phyloP scores from a whole-genome alignment of 2,797 vertebrate genomes.

The Alca torda region DNA sequence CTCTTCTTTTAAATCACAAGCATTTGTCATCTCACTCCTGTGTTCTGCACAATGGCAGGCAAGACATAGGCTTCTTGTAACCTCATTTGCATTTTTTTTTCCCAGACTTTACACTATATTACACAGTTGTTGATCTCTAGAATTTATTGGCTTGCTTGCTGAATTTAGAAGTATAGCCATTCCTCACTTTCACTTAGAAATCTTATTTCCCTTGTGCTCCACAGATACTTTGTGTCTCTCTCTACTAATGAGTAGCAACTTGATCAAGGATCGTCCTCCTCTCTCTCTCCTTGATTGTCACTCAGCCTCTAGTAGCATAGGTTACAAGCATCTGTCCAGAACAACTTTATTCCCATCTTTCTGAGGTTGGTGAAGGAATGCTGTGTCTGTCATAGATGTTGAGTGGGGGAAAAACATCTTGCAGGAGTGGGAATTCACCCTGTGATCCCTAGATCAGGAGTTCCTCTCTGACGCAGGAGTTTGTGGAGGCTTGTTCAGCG shows the following conservation, averaged over 20 bases:
- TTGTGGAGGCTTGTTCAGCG: not conserved
- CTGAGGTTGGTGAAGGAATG: not conserved
- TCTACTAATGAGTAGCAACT: not conserved
- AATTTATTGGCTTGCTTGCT: not conserved
- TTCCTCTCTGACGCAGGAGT: not conserved
- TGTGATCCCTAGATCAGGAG: not conserved
- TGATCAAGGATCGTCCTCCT: not conserved
- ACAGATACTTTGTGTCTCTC: not conserved
- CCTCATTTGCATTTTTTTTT: not conserved
- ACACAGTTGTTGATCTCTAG: not conserved
- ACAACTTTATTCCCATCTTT: not conserved
- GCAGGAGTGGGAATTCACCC: not conserved
- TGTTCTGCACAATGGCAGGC: not conserved
- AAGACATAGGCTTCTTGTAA: not conserved
- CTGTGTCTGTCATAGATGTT: not conserved
- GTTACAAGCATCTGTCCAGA: not conserved
- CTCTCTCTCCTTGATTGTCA: not conserved
- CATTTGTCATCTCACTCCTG: not conserved
- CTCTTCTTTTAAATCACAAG: not conserved
- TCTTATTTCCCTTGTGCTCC: not conserved
- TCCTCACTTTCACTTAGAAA: not conserved
- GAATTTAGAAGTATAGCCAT: not conserved
- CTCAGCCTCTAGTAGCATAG: not conserved
- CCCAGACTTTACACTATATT: not conserved
- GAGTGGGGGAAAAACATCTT: not conserved